A percentile compares a stretch with the other conserved stretches of the same genome.
Conservation (phyloP, 2,797 vertebrate genomes). For the Prunella strophiata region DNA sequence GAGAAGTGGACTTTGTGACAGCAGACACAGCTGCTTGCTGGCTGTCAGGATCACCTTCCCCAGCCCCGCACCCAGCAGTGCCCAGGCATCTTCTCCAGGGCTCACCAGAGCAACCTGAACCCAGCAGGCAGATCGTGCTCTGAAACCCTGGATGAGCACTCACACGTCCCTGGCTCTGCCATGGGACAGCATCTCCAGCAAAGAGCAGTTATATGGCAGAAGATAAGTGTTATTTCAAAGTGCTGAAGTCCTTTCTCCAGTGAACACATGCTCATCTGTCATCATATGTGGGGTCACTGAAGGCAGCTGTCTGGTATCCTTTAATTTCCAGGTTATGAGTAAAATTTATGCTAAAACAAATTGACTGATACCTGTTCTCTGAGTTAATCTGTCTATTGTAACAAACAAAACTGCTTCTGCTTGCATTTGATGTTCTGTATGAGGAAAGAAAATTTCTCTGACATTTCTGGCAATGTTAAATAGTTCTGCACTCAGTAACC, state of each 20-base stretch:
- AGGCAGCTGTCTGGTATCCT: not conserved
- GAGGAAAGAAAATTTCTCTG: not conserved
- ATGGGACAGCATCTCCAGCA: not conserved
- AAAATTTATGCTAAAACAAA: not conserved
- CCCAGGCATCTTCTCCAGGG: not conserved
- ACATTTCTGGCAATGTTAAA: not conserved
- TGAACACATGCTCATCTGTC: not conserved
- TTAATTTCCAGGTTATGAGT: not conserved
- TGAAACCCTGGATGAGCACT: not conserved
- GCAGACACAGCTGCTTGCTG: not conserved
- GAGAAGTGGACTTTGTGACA: not conserved
- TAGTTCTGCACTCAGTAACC: not conserved
- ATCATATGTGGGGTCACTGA: not conserved
- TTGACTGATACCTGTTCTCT: accelerated
- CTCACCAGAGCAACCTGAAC: accelerated
- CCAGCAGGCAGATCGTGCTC: not conserved
- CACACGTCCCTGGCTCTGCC: accelerated
- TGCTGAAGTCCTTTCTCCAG: not conserved
- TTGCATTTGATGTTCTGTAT: not conserved
- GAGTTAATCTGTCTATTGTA: not conserved
- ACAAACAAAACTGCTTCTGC: not conserved
- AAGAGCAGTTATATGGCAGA: not conserved
- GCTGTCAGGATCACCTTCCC: accelerated
- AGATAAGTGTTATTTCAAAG: not conserved
- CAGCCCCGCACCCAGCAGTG: accelerated